These are phyloP conservation scores for Liasis olivaceus DNA, from an alignment of 2,797 vertebrate species.

Conservation along the genomic window DNA sequence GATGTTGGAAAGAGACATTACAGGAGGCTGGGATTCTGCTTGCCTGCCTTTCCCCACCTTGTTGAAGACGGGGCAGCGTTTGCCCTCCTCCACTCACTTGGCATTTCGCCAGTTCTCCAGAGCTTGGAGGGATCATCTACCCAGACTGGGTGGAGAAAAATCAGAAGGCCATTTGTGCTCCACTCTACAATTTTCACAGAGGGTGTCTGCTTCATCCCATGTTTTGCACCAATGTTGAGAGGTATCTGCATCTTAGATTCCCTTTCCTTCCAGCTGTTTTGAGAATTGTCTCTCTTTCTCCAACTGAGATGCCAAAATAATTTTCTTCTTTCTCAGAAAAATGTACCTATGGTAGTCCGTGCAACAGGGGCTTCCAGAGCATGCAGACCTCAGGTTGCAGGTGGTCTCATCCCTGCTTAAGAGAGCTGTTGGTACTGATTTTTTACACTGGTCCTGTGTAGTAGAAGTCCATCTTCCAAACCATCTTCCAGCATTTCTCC, in stretches of 20 bases:
- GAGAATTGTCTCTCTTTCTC: not conserved
- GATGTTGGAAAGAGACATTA: not conserved
- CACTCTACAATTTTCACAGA: accelerated
- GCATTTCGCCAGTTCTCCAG: not conserved
- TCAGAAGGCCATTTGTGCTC: not conserved
- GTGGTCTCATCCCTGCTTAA: not conserved
- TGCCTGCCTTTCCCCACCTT: not conserved
- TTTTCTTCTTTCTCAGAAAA: not conserved
- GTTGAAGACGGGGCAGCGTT: not conserved
- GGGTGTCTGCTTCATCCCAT: not conserved
- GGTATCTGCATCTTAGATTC: not conserved
- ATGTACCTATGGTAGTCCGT: not conserved
- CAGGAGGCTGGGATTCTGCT: not conserved
- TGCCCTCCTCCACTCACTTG: not conserved
- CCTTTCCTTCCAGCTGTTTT: not conserved
- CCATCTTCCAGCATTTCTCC: not conserved
- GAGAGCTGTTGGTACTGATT: not conserved
- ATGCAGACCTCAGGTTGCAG: not conserved
- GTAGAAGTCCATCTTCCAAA: not conserved
- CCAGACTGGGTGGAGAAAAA: not conserved
- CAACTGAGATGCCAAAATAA: not conserved
- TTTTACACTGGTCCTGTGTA: not conserved
- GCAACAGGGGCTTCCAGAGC: not conserved
- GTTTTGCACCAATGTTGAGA: not conserved
- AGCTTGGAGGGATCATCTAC: not conserved